Conservation (phyloP, 2,797 vertebrate genomes). For the Neostethus bicornis region DNA sequence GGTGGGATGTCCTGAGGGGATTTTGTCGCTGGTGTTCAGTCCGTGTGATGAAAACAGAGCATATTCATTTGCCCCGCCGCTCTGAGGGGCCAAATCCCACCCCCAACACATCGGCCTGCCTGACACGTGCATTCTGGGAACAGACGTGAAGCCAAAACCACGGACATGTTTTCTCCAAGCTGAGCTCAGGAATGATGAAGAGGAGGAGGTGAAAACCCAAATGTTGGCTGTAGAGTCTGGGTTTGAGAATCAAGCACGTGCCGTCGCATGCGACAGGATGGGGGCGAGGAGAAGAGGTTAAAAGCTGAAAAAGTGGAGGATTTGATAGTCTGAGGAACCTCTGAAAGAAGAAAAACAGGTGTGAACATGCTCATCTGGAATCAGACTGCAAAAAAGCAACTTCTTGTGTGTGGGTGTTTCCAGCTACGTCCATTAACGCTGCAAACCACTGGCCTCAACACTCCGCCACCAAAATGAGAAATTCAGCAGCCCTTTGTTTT, state of each 20-base stretch:
- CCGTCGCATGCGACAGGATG: constrained; percentile 41
- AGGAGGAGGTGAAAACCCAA: neutral
- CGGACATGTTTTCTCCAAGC: constrained; percentile 48
- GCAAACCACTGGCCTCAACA: constrained; percentile 29
- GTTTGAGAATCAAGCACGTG: constrained; percentile 39
- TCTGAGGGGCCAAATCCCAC: neutral
- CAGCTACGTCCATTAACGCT: constrained; percentile 1
- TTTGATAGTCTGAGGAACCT: neutral
- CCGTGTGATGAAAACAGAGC: constrained; percentile 2
- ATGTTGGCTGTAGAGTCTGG: constrained; percentile 6
- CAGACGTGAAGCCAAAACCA: constrained; percentile 13
- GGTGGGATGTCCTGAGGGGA: too few relatives aligned
- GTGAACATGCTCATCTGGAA: too few relatives aligned
- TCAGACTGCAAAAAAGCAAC: too few relatives aligned
- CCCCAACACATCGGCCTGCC: constrained; percentile 19
- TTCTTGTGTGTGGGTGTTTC: neutral
- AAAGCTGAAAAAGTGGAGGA: constrained; percentile 28
- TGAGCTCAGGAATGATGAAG: constrained; percentile 13
- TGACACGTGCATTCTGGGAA: constrained; percentile 44
- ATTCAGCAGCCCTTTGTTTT: neutral
- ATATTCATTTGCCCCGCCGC: constrained; percentile 10
- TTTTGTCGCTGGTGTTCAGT: too few relatives aligned
- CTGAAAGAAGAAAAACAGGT: neutral
- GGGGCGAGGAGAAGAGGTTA: neutral
- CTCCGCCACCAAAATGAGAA: constrained; percentile 3